phyloP scores from a whole-genome alignment of 1,140 invertebrate species.

The Odontomachus brunneus region DNA sequence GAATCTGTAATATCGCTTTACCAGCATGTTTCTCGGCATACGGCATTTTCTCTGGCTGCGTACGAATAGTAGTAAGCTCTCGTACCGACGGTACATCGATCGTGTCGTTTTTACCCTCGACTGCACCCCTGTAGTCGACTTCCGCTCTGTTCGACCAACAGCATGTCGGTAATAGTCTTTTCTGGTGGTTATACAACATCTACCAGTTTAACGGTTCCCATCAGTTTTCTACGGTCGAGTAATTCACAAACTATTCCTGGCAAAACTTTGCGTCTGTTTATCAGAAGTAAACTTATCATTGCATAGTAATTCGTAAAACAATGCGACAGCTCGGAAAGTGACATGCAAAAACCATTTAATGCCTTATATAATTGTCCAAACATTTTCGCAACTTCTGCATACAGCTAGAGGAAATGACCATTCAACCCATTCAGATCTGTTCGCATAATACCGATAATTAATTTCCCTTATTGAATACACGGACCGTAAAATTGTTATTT shows the following conservation, averaged over 20 bases:
- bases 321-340: neutral
- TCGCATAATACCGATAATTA: neutral
- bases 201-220: neutral
- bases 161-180: conserved; percentile 9
- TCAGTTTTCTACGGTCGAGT: conserved; percentile 32
- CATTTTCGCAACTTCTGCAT: neutral
- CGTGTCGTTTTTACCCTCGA: neutral
- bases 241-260: neutral
- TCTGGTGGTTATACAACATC: neutral
- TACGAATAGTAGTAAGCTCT: conserved; percentile 35
- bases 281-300: conserved; percentile 6
- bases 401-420: neutral
- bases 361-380: neutral
- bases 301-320: conserved; percentile 5
- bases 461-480: neutral
- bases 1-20: conserved; percentile 19
- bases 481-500: neutral
- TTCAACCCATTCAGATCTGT: neutral
- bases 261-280: too few species aligned
- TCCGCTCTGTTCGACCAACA: neutral
- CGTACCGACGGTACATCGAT: conserved; percentile 24
- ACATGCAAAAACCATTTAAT: neutral
- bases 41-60: neutral
- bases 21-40: conserved; percentile 5
- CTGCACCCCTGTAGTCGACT: neutral